phyloP scores from a whole-genome alignment of 2,797 vertebrate species.

The Danio albolineatus region DNA sequence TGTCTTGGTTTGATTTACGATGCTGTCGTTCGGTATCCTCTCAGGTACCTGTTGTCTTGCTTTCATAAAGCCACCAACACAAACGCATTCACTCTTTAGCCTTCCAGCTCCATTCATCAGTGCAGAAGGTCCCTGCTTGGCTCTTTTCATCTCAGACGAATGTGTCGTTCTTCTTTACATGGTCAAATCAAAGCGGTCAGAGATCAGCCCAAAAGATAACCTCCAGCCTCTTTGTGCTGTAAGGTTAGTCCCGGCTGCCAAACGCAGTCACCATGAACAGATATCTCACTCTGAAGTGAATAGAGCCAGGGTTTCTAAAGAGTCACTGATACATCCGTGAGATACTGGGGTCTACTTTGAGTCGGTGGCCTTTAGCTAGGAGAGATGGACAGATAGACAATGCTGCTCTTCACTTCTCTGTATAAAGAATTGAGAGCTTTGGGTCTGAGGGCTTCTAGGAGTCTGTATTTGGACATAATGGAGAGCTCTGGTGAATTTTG shows the following conservation, averaged over 20 bases:
- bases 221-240: slow-evolving; percentile 55
- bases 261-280: slow-evolving; percentile 37
- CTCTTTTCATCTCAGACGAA: slow-evolving; percentile 60
- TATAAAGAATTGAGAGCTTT: slow-evolving; percentile 29
- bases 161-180: slow-evolving; percentile 40
- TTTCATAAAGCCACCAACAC: slow-evolving; percentile 58
- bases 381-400: slow-evolving; percentile 46
- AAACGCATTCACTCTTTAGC: slow-evolving; percentile 43
- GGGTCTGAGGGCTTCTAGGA: neutral
- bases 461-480: slow-evolving; percentile 11
- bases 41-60: slow-evolving; percentile 46
- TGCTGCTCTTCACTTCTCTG: slow-evolving; percentile 10
- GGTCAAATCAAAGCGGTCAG: slow-evolving; percentile 51
- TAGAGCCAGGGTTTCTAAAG: slow-evolving; percentile 46
- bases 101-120: slow-evolving; percentile 54
- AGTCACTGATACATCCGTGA: slow-evolving; percentile 52
- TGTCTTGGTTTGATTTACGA: slow-evolving; percentile 56
- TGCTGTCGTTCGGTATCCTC: slow-evolving; percentile 52
- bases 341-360: slow-evolving; percentile 53
- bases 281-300: slow-evolving; percentile 53
- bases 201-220: slow-evolving; percentile 59
- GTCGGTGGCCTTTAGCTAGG: slow-evolving; percentile 59
- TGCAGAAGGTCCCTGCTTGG: slow-evolving; percentile 42
- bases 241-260: slow-evolving; percentile 59
- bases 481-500: neutral